These are phyloP conservation scores for Dermolepida albohirtum DNA, from an alignment of 2,888 invertebrate genomes.

Conservation along the genomic window DNA sequence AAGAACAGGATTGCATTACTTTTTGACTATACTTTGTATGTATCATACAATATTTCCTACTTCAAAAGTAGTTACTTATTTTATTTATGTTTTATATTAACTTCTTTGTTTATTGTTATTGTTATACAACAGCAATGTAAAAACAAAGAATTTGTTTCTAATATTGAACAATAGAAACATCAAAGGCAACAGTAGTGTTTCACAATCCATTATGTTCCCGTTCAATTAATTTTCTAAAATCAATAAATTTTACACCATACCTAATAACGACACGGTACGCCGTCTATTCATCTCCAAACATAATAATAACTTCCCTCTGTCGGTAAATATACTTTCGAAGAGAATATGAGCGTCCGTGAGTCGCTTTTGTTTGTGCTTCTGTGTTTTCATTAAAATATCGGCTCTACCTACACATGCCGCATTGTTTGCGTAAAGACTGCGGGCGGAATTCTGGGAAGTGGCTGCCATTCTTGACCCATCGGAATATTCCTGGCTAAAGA, in stretches of 20 bases:
- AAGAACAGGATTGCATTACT: no score
- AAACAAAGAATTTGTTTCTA: no score
- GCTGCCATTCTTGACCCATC: neutral
- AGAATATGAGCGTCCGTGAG: neutral
- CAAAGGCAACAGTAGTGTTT: neutral
- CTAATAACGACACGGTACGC: neutral
- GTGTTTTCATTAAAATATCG: constrained; percentile 28
- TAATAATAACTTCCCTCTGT: constrained; percentile 18
- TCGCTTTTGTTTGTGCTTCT: constrained; percentile 24
- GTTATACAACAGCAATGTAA: no score
- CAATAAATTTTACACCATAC: constrained; percentile 14
- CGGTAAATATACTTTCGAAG: no score
- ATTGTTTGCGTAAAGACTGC: neutral
- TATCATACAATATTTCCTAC: no score
- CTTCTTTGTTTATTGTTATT: no score
- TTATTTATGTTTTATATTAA: no score
- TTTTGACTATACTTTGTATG: no score
- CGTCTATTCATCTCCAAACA: constrained; percentile 7
- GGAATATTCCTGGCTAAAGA: neutral
- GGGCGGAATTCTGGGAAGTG: constrained; percentile 7
- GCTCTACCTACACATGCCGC: neutral
- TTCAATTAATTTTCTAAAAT: constrained; percentile 26
- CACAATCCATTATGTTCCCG: neutral
- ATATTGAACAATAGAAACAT: no score
- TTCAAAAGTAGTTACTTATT: no score